Conservation (phyloP, 2,888 invertebrate species). For the Troides oblongomaculatus region DNA sequence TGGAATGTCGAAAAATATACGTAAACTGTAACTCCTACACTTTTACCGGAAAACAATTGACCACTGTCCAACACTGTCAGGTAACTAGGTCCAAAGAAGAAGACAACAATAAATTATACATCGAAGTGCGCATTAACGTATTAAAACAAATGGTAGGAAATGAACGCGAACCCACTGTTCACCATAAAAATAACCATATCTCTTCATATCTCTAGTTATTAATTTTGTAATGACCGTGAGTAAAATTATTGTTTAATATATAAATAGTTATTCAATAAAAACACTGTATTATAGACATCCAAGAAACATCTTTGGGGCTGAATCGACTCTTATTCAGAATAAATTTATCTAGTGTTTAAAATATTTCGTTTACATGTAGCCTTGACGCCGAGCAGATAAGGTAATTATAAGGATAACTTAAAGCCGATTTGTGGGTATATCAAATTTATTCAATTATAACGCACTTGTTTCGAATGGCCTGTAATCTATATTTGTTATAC, state of each 20-base stretch:
- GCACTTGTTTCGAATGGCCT: constrained; percentile 8
- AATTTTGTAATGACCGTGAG: neutral
- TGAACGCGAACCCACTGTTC: neutral
- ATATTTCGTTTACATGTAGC: neutral
- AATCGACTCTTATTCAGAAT: neutral
- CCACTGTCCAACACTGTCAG: constrained; percentile 51
- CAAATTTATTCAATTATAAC: constrained; percentile 27
- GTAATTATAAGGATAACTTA: constrained; percentile 8
- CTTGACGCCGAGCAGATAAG: neutral
- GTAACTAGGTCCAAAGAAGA: constrained; percentile 35
- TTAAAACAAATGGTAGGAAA: constrained; percentile 17
- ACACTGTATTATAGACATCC: too few species aligned
- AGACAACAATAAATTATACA: constrained; percentile 17
- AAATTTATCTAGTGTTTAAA: neutral
- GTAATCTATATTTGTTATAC: constrained; percentile 24
- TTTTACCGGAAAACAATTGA: constrained; percentile 64
- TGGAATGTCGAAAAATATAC: constrained; percentile 63
- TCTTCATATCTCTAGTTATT: neutral
- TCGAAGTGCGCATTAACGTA: constrained; percentile 3
- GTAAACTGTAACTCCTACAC: constrained; percentile 50
- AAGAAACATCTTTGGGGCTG: too few species aligned
- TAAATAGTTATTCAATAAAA: too few species aligned
- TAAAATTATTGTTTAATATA: neutral
- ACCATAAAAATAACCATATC: neutral
- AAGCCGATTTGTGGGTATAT: constrained; percentile 14